Conservation (phyloP, 2,113 vertebrate genomes). For the Willisornis vidua region DNA sequence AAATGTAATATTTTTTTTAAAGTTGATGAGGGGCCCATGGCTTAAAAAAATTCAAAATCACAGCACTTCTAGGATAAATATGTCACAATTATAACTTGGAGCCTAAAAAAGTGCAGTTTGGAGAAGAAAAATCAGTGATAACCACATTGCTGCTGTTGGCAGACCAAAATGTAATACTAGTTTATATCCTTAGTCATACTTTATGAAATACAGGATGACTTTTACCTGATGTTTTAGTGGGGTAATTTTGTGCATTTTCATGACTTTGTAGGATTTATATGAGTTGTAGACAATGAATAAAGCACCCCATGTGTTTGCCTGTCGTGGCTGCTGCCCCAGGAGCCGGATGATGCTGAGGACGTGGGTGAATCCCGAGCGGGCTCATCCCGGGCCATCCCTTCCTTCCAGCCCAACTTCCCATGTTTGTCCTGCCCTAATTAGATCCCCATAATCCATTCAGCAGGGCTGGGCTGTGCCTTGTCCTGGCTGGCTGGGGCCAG, state of each 20-base stretch:
- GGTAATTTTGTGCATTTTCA: neutral
- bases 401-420: neutral
- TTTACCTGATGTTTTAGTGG: neutral
- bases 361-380: neutral
- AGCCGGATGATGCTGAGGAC: neutral
- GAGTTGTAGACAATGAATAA: neutral
- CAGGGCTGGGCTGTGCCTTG: slow-evolving; percentile 45
- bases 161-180: neutral
- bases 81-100: neutral
- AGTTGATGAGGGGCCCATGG: neutral
- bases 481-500: slow-evolving; percentile 69
- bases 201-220: neutral
- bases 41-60: neutral
- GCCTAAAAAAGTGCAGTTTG: neutral
- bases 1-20: neutral
- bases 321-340: neutral
- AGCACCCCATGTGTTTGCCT: neutral
- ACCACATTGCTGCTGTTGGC: neutral
- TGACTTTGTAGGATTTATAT: neutral
- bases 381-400: neutral
- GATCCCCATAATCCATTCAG: slow-evolving; percentile 57
- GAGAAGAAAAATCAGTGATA: neutral
- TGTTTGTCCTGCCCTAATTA: slow-evolving; percentile 63
- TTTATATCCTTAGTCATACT: neutral
- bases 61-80: no score